These are phyloP conservation scores for Gastracanthus pulcherrimus DNA, from an alignment of 2,888 invertebrate species.

Conservation along the genomic window DNA sequence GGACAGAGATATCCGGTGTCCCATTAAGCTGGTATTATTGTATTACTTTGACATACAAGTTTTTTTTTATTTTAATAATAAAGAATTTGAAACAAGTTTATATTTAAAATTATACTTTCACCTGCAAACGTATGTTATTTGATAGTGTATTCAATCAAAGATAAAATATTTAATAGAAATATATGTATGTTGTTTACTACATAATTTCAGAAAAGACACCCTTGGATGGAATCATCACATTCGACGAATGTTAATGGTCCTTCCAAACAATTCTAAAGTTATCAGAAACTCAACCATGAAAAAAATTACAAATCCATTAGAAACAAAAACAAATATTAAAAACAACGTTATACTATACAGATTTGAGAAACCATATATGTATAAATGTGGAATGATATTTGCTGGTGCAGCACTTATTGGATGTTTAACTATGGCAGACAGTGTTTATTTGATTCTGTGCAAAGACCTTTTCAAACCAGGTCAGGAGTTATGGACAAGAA, in stretches of 20 bases:
- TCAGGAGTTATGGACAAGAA: neutral
- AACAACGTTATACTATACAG: constrained; percentile 59
- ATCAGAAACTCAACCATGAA: too few relatives aligned
- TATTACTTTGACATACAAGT: neutral
- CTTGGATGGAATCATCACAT: neutral
- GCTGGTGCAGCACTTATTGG: constrained; percentile 15
- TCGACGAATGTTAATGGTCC: neutral
- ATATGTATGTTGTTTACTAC: neutral
- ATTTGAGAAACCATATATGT: constrained; percentile 49
- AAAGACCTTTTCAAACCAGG: constrained; percentile 35
- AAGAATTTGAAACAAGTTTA: neutral
- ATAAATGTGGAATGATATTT: constrained; percentile 34
- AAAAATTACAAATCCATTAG: neutral
- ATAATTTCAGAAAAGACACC: neutral
- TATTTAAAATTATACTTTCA: neutral
- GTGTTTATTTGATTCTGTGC: constrained; percentile 46
- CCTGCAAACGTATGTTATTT: too few relatives aligned
- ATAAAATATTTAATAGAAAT: neutral
- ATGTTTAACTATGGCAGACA: constrained; percentile 46
- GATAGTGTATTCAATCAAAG: neutral
- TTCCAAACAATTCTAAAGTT: neutral
- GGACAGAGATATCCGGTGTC: too few relatives aligned
- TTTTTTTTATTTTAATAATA: neutral
- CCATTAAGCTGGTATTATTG: too few relatives aligned
- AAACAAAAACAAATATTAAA: constrained; percentile 44